These are phyloP conservation scores for Piaya cayana DNA, from an alignment of 2,113 vertebrate species.

Conservation along the genomic window DNA sequence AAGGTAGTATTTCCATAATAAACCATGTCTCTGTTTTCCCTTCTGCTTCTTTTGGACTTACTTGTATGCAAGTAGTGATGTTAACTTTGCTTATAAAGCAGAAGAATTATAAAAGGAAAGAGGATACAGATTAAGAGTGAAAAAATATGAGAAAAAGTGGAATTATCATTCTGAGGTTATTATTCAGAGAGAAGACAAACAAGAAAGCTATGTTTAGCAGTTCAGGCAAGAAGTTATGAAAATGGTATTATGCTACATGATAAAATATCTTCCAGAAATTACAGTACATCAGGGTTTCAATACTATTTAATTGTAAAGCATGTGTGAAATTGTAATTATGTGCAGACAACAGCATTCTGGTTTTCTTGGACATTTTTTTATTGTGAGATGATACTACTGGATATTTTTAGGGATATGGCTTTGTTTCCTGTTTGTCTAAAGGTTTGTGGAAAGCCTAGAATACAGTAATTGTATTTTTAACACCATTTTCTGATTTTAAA, in stretches of 20 bases:
- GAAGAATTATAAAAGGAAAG: not conserved
- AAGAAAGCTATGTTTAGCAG: not conserved
- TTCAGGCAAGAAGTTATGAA: not conserved
- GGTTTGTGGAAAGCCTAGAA: not conserved
- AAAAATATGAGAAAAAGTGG: not conserved
- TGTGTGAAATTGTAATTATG: not conserved
- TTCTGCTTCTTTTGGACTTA: not conserved
- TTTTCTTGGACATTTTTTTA: not conserved
- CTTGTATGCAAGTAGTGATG: not conserved
- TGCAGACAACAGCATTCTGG: not conserved
- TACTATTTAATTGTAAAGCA: not conserved
- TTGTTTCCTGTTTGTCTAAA: not conserved
- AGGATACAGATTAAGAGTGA: not conserved
- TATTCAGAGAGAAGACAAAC: not conserved
- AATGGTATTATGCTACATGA: not conserved
- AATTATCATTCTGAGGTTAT: not conserved
- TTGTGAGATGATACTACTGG: not conserved
- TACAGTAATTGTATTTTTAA: not conserved
- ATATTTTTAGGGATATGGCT: not conserved
- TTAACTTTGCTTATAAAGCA: not conserved
- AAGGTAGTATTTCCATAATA: not conserved
- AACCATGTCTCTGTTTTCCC: not conserved
- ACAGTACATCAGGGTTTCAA: not conserved
- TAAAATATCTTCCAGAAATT: not conserved
- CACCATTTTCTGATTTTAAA: not conserved